These are phyloP conservation scores for Stramonita haemastoma DNA, from an alignment of 2,888 invertebrate species.

Conservation along the genomic window DNA sequence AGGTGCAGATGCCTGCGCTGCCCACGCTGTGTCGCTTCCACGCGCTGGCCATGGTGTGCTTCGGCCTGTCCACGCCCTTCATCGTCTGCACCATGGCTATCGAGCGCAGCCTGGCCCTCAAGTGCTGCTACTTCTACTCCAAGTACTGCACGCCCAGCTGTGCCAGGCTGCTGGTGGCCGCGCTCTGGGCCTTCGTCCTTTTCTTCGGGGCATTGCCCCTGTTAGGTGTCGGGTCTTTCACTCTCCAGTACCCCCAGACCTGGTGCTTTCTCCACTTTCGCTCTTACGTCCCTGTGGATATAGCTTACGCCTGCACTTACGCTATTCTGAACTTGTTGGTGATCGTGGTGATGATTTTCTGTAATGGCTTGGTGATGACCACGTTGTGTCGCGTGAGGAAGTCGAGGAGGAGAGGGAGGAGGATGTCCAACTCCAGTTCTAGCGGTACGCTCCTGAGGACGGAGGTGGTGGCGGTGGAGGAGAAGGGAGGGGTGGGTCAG, in stretches of 20 bases:
- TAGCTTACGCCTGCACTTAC: conserved; percentile 71
- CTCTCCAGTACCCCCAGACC: conserved; percentile 75
- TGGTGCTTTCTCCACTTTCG: conserved; percentile 77
- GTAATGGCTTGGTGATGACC: conserved; percentile 67
- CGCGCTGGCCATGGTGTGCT: conserved; percentile 76
- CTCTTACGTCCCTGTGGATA: conserved; percentile 55
- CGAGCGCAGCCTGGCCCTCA: conserved; percentile 74
- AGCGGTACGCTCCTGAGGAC: conserved; percentile 42
- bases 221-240: conserved; percentile 74
- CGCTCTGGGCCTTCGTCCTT: conserved; percentile 66
- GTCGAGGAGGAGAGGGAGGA: conserved; percentile 39
- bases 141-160: conserved; percentile 64
- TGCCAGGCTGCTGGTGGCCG: conserved; percentile 65
- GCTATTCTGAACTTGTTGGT: conserved; percentile 67
- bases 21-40: conserved; percentile 72
- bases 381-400: conserved; percentile 66
- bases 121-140: conserved; percentile 73
- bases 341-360: conserved; percentile 62
- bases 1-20: conserved; percentile 71
- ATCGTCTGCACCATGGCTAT: conserved; percentile 77
- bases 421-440: conserved; percentile 49
- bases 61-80: conserved; percentile 74
- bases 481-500: conserved; percentile 33
- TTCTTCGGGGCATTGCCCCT: conserved; percentile 72
- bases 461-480: conserved; percentile 41